Base-by-base conservation (phyloP, 2,113 vertebrate genomes). In the Plotosus lineatus region DNA sequence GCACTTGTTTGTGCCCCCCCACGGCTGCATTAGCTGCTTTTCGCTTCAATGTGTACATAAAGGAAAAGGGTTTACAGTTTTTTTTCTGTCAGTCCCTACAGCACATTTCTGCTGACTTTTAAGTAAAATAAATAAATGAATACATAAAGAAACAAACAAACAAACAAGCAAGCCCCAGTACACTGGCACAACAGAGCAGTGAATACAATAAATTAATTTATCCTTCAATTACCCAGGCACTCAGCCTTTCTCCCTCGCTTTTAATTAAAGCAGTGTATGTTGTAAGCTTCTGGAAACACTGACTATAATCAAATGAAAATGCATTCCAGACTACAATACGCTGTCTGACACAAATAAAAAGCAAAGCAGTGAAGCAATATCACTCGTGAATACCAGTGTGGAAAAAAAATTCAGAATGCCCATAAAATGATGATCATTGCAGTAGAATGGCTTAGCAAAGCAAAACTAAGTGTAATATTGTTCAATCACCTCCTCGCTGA, bases 131-230 rank as follows among this genome's bases (percentile, higher is more conserved):
- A 84, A 86, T n/a, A n/a, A n/a, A n/a, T n/a, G n/a, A n/a, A n/a
- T n/a, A n/a, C n/a, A n/a, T n/a, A n/a, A n/a, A n/a, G n/a, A n/a
- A n/a, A n/a, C n/a, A n/a, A n/a, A n/a, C n/a, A n/a, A n/a, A n/a
- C n/a, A n/a, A n/a, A n/a, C n/a, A n/a, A n/a, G n/a, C n/a, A 90
- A 87, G 36, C 77, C 82, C 87, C 75, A 85, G 66, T 85, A 88
- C 82, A 86, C 87, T 77, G 89, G 83, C 87, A 60, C 44, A 58
- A 88, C 86, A 88, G 86, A 91, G 84, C 87, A 36, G 21, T 84
- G 89, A 90, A 92, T 88, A 85, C 89, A 90, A 90, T 89, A 86
- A 91, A 90, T 91, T 86, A 87, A 90, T 92, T 92, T 89, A 87
- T 83, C 89, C 82, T 91, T 87, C 88, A 90, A 91, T 91, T 90